Percentiles rank a stretch among this genome's conserved stretches.
Evolutionary conservation across 2,888 invertebrate species (phyloP).

Genomic region (Chalcis sispes): DNA sequence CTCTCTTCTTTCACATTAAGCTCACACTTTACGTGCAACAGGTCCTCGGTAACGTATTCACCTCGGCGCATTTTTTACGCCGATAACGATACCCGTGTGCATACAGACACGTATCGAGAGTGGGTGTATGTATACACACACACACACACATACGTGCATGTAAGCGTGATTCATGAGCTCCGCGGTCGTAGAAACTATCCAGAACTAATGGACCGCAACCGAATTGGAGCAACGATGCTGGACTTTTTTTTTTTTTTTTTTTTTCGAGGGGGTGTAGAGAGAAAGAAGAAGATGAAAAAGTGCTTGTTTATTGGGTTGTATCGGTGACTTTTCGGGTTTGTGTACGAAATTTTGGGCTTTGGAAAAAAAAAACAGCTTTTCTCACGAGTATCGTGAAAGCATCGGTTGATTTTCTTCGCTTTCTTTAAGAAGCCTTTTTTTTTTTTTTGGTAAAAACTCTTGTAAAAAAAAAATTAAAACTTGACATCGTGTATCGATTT

Average conservation of each 20-base stretch:
- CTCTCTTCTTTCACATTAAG: background rate
- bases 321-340: background rate
- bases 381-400: background rate
- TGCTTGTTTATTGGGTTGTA: background rate
- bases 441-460: background rate
- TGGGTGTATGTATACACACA: too few relatives aligned
- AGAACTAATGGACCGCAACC: constrained; percentile 38
- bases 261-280: background rate
- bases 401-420: background rate
- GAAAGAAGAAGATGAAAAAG: constrained; percentile 18
- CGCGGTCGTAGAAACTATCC: background rate
- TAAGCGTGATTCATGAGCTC: constrained; percentile 14
- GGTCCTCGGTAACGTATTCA: background rate
- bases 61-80: constrained; percentile 21
- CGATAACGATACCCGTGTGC: constrained; percentile 10
- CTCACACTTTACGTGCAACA: too few relatives aligned
- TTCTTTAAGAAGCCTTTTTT: background rate
- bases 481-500: background rate
- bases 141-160: too few relatives aligned
- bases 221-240: constrained; percentile 19
- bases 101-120: too few relatives aligned
- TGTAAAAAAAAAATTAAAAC: background rate
- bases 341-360: background rate
- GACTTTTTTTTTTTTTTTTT: too few relatives aligned
- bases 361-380: too few relatives aligned